phyloP scores from a whole-genome alignment of 2,888 invertebrate species.

The Hirtodrosophila confusa region DNA sequence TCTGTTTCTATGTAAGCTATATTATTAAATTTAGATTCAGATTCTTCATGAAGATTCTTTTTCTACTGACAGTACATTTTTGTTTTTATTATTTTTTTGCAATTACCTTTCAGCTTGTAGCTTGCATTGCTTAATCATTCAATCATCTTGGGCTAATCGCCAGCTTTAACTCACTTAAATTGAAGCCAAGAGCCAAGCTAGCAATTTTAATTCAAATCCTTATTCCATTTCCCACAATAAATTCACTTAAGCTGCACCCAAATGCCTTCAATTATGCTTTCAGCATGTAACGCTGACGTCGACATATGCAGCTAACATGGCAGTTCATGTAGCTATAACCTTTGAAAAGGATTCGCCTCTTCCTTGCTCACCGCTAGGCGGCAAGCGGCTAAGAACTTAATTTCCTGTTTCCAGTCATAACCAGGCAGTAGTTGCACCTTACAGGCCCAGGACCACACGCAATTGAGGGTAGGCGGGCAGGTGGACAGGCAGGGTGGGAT shows the following conservation, averaged over 20 bases:
- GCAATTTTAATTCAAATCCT: conserved; percentile 6
- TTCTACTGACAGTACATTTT: no score
- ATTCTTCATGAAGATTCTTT: no score
- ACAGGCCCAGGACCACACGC: conserved; percentile 22
- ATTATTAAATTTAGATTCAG: no score
- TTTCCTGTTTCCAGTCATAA: conserved; percentile 66
- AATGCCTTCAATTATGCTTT: conserved; percentile 65
- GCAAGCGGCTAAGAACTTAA: conserved; percentile 61
- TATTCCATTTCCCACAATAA: conserved; percentile 49
- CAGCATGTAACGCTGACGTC: conserved; percentile 27
- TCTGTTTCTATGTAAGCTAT: no score
- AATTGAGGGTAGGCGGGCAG: conserved; percentile 8
- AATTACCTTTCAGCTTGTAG: no score
- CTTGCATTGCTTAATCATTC: not conserved
- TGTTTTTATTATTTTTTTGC: no score
- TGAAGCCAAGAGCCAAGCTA: not conserved
- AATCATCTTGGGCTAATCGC: not conserved
- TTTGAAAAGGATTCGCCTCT: not conserved
- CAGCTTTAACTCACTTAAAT: not conserved
- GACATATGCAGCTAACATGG: conserved; percentile 42
- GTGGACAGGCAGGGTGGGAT: not conserved
- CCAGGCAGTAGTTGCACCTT: conserved; percentile 30
- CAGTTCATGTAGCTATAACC: conserved; percentile 30
- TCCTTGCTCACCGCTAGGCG: not conserved
- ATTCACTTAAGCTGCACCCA: conserved; percentile 54